Evolutionary conservation across 2,797 vertebrate species (phyloP), one percentile per base, ranked within the genome.

Genomic region (Enoplosus armatus): DNA sequence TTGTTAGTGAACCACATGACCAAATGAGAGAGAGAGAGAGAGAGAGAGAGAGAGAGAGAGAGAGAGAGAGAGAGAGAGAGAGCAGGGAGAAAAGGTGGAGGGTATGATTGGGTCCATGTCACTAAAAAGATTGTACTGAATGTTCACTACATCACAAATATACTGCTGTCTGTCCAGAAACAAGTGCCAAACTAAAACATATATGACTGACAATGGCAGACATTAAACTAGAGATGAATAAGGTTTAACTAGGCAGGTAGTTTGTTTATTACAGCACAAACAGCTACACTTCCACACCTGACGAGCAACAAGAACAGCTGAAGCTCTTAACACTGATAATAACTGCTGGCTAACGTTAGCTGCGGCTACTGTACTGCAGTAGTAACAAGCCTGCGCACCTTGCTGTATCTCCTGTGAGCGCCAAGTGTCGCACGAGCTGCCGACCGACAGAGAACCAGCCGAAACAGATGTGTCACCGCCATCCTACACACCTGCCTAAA

Each of bases 361-460:
- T 74, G 4, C 1, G 11, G 31, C 14, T 35, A 37, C 27, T 33
- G 33, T 27, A 24, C 20, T 39, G 31, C 20, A 27, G 33, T 18
- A 41, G 37, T 6, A 27, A 80, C 37, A 55, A 16, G n/a, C 58
- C 2, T 7, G 79, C 92, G 89, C 92, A 95, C 95, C 95, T 96
- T 83, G 89, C 94, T 93, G 93, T 93, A 95, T 24, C 64, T 79
- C 87, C 95, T 92, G 72, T 60, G 77, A 50, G 27, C 70, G 29
- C 63, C 67, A 4, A 88, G 39, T 1, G 73, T 35, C 22, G 68
- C 79, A 8, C 76, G 85, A 39, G 73, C 75, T 11, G 80, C 64
- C 10, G 67, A 64, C 45, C 71, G 88, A 60, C 87, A 71, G 41
- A 55, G 6, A 6, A 87, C 8, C 45, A 87, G 74, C 48, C 82